phyloP scores from a whole-genome alignment of 2,113 vertebrate species.

The Cyphomyrus plagiostoma region DNA sequence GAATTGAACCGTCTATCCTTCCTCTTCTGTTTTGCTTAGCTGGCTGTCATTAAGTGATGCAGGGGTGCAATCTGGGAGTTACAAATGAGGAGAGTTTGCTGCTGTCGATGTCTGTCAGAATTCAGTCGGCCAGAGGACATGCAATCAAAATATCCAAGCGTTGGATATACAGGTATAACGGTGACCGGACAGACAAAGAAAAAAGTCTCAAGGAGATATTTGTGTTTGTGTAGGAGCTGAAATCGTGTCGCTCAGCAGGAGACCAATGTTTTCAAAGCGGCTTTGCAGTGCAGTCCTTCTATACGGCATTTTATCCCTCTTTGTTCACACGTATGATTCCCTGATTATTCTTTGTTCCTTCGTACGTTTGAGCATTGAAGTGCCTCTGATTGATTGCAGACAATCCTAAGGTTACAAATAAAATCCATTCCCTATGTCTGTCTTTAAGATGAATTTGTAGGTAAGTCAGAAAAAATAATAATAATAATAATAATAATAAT shows the following conservation, averaged over 20 bases:
- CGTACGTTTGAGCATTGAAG: not conserved
- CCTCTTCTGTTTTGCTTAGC: slow-evolving; percentile 42
- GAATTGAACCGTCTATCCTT: slow-evolving; percentile 47
- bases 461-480: not conserved
- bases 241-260: not conserved
- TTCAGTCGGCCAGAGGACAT: not conserved
- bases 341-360: not conserved
- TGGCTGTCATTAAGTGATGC: slow-evolving; percentile 55
- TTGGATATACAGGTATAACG: not conserved
- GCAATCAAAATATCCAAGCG: not conserved
- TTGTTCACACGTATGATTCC: not conserved
- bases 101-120: slow-evolving; percentile 32
- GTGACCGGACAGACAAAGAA: not conserved
- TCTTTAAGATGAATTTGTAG: not conserved
- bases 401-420: not conserved
- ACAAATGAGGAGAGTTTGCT: slow-evolving; percentile 43
- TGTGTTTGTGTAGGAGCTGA: not conserved
- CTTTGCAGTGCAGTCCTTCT: not conserved
- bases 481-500: not conserved
- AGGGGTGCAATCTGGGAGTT: slow-evolving; percentile 48
- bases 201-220: not conserved
- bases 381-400: not conserved
- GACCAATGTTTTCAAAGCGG: not conserved
- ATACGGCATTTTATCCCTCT: not conserved
- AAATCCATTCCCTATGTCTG: not conserved